phyloP scores from a whole-genome alignment of 1,140 invertebrate genomes.

The Leptinotarsa undecemlineata region DNA sequence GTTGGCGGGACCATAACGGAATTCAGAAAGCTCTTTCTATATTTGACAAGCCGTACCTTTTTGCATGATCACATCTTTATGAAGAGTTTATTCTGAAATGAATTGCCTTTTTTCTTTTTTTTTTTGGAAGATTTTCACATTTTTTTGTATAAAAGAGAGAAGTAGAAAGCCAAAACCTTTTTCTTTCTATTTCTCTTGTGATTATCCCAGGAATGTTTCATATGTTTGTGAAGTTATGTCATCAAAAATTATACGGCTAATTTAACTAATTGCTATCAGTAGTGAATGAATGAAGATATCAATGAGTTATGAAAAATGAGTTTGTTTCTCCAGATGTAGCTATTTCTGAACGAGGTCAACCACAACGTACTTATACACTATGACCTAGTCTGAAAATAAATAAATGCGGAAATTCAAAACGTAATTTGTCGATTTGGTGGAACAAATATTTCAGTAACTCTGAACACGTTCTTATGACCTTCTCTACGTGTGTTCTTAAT shows the following conservation, averaged over 20 bases:
- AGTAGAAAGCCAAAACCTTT: background rate
- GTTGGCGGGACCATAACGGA: no score
- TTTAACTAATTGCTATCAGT: background rate
- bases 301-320: background rate
- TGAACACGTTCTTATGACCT: no score
- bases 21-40: no score
- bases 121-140: no score
- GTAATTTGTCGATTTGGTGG: no score
- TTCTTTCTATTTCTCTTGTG: background rate
- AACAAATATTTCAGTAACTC: no score
- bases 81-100: no score
- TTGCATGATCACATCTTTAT: no score
- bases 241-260: background rate
- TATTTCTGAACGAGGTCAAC: slow-evolving; percentile 5
- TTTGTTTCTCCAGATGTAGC: background rate
- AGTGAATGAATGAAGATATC: background rate
- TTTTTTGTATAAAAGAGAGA: no score
- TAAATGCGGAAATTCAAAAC: background rate
- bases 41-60: no score
- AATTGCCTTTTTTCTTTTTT: no score
- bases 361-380: background rate
- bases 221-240: background rate
- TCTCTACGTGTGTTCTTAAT: no score
- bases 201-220: background rate
- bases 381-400: background rate